Evolutionary conservation across 1,140 invertebrate genomes (phyloP).

Genomic region (Drosophila tsacasi): DNA sequence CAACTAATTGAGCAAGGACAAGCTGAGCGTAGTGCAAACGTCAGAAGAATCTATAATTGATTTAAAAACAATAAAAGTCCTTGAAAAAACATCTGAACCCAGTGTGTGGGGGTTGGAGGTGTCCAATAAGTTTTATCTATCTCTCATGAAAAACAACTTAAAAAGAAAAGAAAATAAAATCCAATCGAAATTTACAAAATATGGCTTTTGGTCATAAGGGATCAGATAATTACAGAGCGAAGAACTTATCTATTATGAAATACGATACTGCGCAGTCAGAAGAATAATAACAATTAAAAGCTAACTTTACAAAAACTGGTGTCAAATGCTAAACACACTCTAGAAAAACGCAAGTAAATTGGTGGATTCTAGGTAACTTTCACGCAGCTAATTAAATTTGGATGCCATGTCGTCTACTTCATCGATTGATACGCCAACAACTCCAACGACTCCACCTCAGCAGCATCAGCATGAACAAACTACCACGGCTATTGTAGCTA

Average conservation of each 20-base stretch:
- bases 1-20: not conserved
- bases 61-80: slow-evolving; percentile 21
- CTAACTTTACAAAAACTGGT: slow-evolving; percentile 1
- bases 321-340: slow-evolving; percentile 2
- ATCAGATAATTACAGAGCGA: slow-evolving; percentile 1
- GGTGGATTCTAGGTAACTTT: slow-evolving; percentile 3
- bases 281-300: slow-evolving; percentile 1
- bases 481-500: slow-evolving; percentile 41
- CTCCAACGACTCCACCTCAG: slow-evolving; percentile 45
- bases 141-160: not conserved
- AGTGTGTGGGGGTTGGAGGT: not conserved
- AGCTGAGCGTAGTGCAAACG: slow-evolving; percentile 1
- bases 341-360: slow-evolving; percentile 2
- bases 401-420: slow-evolving; percentile 61
- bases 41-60: slow-evolving; percentile 8
- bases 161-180: not conserved
- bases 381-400: not conserved
- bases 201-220: slow-evolving; percentile 7
- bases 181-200: not conserved
- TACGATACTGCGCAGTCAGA: slow-evolving; percentile 18
- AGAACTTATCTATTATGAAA: slow-evolving; percentile 15
- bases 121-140: slow-evolving; percentile 3
- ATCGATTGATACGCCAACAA: slow-evolving; percentile 63
- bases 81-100: slow-evolving; percentile 2
- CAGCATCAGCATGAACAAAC: slow-evolving; percentile 22